These are phyloP conservation scores for Epinephelus awoara DNA, from an alignment of 2,797 vertebrate species.

Conservation along the genomic window DNA sequence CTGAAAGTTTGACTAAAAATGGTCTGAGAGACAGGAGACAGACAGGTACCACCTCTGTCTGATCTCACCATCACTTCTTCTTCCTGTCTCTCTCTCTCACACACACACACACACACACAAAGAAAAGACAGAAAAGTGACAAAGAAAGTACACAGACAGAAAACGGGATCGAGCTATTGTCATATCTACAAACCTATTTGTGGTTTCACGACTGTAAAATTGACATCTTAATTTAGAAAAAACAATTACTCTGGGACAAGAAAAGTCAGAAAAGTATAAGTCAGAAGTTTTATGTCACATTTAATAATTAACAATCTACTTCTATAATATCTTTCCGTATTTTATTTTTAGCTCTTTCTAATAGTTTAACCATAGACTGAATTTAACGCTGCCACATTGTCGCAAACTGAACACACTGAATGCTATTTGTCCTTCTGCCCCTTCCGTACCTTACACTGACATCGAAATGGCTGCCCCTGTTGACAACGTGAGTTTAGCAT, in stretches of 20 bases:
- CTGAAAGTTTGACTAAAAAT: constrained; percentile 55
- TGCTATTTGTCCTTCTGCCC: not conserved
- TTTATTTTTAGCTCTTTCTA: no score
- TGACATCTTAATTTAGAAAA: not conserved
- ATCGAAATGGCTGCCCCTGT: constrained; percentile 83
- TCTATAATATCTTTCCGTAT: no score
- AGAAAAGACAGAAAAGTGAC: no score
- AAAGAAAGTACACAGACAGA: no score
- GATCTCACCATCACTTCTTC: constrained; percentile 80
- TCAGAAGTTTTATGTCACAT: no score
- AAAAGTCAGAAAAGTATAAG: not conserved
- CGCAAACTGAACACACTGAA: accelerated
- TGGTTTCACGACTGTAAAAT: not conserved
- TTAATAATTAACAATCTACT: no score
- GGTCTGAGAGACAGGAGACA: constrained; percentile 59
- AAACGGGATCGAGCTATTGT: not conserved
- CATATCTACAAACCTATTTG: not conserved
- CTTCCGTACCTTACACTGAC: constrained; percentile 62
- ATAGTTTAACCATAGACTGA: no score
- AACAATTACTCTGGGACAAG: not conserved
- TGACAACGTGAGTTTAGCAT: constrained; percentile 82
- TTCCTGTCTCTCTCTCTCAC: constrained; percentile 27
- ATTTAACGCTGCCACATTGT: no score
- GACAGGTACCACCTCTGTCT: constrained; percentile 70
- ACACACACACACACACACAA: not conserved